Percentiles rank a stretch among this genome's conserved stretches.
These are phyloP conservation scores for Balaenoptera acutorostrata DNA, from an alignment of 2,113 vertebrate genomes.

Conservation along the genomic window DNA sequence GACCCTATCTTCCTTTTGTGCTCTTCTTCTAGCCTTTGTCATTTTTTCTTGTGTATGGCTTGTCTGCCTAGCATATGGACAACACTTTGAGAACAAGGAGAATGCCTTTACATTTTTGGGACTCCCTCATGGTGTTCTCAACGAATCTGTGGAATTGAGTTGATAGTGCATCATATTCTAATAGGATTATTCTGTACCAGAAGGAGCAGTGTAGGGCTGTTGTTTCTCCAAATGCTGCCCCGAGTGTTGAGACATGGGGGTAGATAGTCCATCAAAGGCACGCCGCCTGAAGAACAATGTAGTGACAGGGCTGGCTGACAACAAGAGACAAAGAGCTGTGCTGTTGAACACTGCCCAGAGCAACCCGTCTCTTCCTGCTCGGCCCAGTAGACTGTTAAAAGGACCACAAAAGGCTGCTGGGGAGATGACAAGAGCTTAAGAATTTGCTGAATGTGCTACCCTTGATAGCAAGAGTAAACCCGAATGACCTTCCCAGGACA, in stretches of 20 bases:
- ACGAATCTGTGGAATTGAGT: neutral
- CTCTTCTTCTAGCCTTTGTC: neutral
- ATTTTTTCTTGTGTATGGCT: neutral
- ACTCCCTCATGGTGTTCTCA: neutral
- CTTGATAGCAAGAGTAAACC: slow-evolving; percentile 47
- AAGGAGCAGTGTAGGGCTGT: neutral
- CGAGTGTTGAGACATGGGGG: slow-evolving; percentile 52
- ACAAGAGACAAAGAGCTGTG: slow-evolving; percentile 58
- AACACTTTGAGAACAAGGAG: neutral
- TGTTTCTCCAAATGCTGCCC: slow-evolving; percentile 33
- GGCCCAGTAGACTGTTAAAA: slow-evolving; percentile 50
- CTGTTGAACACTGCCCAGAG: slow-evolving; percentile 63
- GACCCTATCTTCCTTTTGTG: neutral
- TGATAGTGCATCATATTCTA: neutral
- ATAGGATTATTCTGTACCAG: neutral
- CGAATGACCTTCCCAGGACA: slow-evolving; percentile 58
- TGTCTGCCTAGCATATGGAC: neutral
- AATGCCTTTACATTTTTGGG: neutral
- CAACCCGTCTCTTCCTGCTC: slow-evolving; percentile 18
- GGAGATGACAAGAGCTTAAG: slow-evolving; percentile 65
- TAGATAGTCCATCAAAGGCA: slow-evolving; percentile 56
- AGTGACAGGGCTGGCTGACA: slow-evolving; percentile 61
- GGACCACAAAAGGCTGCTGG: slow-evolving; percentile 61
- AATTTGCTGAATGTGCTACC: slow-evolving; percentile 71
- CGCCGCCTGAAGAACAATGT: slow-evolving; percentile 34